Percentiles rank a stretch among this genome's conserved stretches.
Evolutionary conservation across 2,797 vertebrate genomes (phyloP).

Genomic region (Xiphophorus birchmanni): DNA sequence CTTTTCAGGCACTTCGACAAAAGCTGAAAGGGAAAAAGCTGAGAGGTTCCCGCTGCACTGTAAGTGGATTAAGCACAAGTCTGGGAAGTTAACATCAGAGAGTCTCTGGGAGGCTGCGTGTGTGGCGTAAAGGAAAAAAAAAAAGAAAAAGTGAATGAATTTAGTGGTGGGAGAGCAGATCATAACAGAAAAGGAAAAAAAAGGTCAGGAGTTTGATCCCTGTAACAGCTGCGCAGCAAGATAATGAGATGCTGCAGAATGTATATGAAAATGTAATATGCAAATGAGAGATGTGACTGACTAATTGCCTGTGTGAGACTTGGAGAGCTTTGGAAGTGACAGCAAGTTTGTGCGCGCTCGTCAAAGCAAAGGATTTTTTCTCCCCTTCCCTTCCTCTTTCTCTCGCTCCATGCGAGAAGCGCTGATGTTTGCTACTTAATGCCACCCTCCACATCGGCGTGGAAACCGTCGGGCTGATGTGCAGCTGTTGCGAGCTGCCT

Average conservation of each 20-base stretch:
- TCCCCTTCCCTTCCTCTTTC: neutral
- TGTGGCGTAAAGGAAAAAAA: neutral
- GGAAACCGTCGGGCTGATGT: conserved; percentile 65
- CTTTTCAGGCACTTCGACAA: conserved; percentile 61
- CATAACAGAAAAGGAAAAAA: conserved; percentile 26
- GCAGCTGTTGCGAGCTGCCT: conserved; percentile 72
- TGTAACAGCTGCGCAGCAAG: conserved; percentile 59
- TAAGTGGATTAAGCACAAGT: conserved; percentile 70
- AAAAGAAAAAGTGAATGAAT: conserved; percentile 31
- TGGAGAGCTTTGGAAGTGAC: conserved; percentile 51
- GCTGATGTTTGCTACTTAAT: conserved; percentile 63
- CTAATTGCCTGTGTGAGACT: conserved; percentile 65
- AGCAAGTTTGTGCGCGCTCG: conserved; percentile 39
- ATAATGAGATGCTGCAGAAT: conserved; percentile 62
- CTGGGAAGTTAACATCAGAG: conserved; percentile 61
- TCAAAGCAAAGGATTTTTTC: conserved; percentile 41
- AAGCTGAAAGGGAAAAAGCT: conserved; percentile 44
- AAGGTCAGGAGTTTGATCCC: conserved; percentile 63
- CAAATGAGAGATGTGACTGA: conserved; percentile 67
- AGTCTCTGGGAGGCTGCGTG: neutral
- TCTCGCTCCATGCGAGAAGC: conserved; percentile 31
- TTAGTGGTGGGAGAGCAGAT: conserved; percentile 44
- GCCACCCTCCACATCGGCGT: conserved; percentile 61
- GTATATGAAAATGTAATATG: conserved; percentile 69
- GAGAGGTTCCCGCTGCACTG: conserved; percentile 37